Base-by-base conservation (phyloP, 2,797 vertebrate species). In the Sebastes taczanowskii region DNA sequence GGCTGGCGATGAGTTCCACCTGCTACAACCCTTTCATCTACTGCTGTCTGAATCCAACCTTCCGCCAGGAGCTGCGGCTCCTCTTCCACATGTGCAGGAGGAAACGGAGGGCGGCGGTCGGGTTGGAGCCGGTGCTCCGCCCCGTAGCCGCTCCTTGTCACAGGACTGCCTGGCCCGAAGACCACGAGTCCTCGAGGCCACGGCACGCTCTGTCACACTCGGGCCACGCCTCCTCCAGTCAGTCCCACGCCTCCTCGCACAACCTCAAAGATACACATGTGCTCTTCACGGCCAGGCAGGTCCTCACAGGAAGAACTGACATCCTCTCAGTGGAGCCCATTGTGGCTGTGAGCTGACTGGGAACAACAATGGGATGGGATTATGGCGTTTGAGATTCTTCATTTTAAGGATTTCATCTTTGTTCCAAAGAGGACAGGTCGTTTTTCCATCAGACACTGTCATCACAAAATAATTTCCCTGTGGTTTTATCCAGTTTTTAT, bases 11-110 rank as follows among this genome's bases (percentile, higher is more conserved):
- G 97, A 98, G 97, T 93, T 97, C 97, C 85, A 97, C 97, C 65
- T 98, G 97, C 91, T 98, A 98, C 95, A 98, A 98, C 86, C 97
- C 97, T 27, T 99, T 97, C 91, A 97, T 98, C 88, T 98, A 98
- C 93, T 98, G 97, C 84, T 98, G 97, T 92, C 94, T 99, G 66
- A 97, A 98, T 0, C 95, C 97, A 67, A 96, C 89, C 76, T 99
- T 99, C 89, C 95, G 96, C 60, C 94, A 96, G 52, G 96, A 97
- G 69, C 95, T 98, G 2, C 97, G 96, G 85, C 94, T 95, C 18
- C 94, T 98, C 66, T 83, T 98, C 23, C 88, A 86, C 84, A 78
- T 97, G 81, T 98, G 97, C 91, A 95, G 87, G 70, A 96, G 95
- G 85, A 90, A 83, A 20, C 71, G 61, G 27, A 81, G 81, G 46